Evolutionary conservation across 2,113 vertebrate genomes (phyloP).

Genomic region (Sturnira hondurensis): DNA sequence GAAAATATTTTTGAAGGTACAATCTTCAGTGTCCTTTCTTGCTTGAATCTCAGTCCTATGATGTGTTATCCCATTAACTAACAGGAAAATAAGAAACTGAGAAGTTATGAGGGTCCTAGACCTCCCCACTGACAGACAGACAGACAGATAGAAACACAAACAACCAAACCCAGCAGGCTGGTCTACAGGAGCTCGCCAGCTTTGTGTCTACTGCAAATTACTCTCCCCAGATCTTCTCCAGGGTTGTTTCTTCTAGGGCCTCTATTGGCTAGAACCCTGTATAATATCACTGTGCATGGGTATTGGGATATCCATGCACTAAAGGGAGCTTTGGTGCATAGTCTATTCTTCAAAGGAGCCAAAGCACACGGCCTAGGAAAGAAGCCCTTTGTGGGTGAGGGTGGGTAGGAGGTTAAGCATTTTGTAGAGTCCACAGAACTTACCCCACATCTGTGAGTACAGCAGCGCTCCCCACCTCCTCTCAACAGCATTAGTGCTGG

Average conservation of each 20-base stretch:
- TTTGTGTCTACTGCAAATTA: background rate
- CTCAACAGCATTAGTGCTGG: conserved; percentile 77
- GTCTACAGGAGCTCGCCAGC: background rate
- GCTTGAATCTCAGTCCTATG: background rate
- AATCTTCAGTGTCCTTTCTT: background rate
- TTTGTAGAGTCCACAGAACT: conserved; percentile 34
- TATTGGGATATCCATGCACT: too few species aligned
- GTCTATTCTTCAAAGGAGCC: background rate
- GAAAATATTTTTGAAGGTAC: background rate
- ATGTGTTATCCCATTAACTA: background rate
- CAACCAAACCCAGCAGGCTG: background rate
- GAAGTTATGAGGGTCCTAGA: background rate
- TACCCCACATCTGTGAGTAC: conserved; percentile 78
- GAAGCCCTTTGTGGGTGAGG: background rate
- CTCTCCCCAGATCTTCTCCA: background rate
- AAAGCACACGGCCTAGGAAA: background rate
- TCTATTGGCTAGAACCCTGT: background rate
- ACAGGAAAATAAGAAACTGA: background rate
- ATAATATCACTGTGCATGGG: background rate
- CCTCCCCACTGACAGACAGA: background rate
- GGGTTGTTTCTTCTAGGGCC: background rate
- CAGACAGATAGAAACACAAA: background rate
- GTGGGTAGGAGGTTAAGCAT: background rate
- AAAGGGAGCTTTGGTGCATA: background rate
- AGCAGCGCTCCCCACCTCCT: conserved; percentile 75